Percentiles rank a stretch among this genome's conserved stretches.
Evolutionary conservation across 2,888 invertebrate species (phyloP).

Genomic region (Meiosimyza decipiens): DNA sequence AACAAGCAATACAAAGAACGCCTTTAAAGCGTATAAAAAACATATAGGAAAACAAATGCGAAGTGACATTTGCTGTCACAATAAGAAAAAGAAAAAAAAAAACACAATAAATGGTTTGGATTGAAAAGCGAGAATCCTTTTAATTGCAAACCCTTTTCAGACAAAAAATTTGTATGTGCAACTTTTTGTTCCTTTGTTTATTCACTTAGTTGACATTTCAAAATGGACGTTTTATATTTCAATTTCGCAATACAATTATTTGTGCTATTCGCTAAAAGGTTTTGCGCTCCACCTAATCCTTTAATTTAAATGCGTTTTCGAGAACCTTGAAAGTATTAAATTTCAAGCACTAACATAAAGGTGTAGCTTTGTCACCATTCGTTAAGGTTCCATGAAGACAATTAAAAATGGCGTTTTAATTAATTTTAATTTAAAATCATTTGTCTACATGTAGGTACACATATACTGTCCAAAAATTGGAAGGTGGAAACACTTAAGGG

Average conservation of each 20-base stretch:
- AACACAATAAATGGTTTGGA: slow-evolving; percentile 8
- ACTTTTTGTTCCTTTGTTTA: not conserved
- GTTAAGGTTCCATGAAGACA: no score
- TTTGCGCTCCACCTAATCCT: not conserved
- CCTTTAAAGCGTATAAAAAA: not conserved
- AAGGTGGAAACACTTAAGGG: no score
- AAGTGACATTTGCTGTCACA: slow-evolving; percentile 29
- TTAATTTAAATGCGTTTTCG: not conserved
- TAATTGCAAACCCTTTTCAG: not conserved
- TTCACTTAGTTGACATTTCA: not conserved
- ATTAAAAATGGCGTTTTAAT: no score
- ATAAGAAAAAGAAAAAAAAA: not conserved
- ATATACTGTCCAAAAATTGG: no score
- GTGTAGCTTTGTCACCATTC: no score
- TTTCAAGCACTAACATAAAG: no score
- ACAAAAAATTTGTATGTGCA: not conserved
- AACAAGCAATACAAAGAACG: not conserved
- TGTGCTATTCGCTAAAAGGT: not conserved
- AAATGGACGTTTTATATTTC: slow-evolving; percentile 18
- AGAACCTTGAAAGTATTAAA: no score
- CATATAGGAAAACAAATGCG: not conserved
- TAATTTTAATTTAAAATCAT: no score
- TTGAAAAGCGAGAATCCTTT: not conserved
- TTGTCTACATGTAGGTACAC: no score
- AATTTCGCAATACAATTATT: not conserved